Evolutionary conservation across 2,113 vertebrate genomes (phyloP).

Genomic region (Turnix velox): DNA sequence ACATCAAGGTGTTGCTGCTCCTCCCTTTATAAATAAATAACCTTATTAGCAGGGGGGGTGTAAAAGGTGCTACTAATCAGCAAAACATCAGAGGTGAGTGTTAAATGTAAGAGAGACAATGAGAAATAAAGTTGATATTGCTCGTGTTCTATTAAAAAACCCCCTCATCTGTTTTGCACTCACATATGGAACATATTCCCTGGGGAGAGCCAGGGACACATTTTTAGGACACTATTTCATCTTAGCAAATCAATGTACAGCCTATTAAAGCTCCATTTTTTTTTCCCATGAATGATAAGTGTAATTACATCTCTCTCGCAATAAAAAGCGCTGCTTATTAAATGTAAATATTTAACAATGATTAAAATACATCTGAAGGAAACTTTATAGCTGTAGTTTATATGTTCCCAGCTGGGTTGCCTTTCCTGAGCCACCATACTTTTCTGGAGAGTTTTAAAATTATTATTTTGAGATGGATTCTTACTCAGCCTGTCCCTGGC

Average conservation of each 20-base stretch:
- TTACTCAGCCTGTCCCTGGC: slow-evolving; percentile 53
- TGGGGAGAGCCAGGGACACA: slow-evolving; percentile 21
- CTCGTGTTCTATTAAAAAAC: neutral
- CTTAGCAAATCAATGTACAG: slow-evolving; percentile 71
- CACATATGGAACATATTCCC: slow-evolving; percentile 40
- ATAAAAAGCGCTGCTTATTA: slow-evolving; percentile 77
- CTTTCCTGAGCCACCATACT: slow-evolving; percentile 66
- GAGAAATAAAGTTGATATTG: neutral
- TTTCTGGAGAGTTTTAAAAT: slow-evolving; percentile 73
- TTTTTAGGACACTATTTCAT: slow-evolving; percentile 71
- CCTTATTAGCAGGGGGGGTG: slow-evolving; percentile 42
- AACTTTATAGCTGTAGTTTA: slow-evolving; percentile 79
- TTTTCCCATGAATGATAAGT: slow-evolving; percentile 74
- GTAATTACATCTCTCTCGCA: slow-evolving; percentile 74
- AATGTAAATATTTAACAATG: slow-evolving; percentile 82
- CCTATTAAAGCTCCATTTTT: slow-evolving; percentile 75
- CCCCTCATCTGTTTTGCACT: slow-evolving; percentile 56
- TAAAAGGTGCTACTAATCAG: slow-evolving; percentile 63
- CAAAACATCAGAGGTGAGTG: slow-evolving; percentile 10
- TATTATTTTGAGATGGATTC: slow-evolving; percentile 75
- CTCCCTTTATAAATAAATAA: slow-evolving; percentile 52
- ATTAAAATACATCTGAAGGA: slow-evolving; percentile 77
- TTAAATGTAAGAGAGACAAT: neutral
- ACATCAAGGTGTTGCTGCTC: slow-evolving; percentile 21
- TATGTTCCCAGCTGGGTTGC: slow-evolving; percentile 75